Conservation (phyloP, 2,797 vertebrate genomes). For the Onychomys leucogaster region DNA sequence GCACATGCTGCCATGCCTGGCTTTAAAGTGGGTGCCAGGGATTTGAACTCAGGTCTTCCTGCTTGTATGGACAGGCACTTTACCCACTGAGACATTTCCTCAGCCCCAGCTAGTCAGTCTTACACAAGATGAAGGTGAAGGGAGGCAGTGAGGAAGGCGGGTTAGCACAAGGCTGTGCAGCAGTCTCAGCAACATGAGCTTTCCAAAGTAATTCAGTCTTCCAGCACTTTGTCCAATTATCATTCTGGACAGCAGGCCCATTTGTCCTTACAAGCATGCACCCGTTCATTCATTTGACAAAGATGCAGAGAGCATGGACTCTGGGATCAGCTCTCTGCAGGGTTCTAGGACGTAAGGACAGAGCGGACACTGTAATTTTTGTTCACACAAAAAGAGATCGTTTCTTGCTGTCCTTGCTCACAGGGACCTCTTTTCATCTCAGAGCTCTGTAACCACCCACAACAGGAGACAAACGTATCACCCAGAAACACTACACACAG, state of each 20-base stretch:
- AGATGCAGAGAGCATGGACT: neutral
- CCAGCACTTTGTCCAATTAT: neutral
- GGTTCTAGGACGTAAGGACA: neutral
- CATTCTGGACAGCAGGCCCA: neutral
- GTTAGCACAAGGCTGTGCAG: accelerated
- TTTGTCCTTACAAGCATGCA: neutral
- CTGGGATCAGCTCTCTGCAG: neutral
- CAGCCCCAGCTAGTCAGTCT: neutral
- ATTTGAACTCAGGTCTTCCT: neutral
- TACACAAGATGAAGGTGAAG: neutral
- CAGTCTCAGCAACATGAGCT: accelerated
- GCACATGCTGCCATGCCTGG: neutral
- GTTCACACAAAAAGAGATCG: neutral
- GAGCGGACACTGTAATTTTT: neutral
- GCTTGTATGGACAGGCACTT: neutral
- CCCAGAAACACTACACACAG: neutral
- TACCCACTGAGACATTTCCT: too few relatives aligned
- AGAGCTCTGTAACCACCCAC: neutral
- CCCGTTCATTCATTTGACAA: neutral
- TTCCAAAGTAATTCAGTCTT: neutral
- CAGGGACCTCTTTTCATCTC: neutral
- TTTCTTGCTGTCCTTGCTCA: neutral
- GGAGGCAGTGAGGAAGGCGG: neutral
- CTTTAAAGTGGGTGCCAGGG: neutral
- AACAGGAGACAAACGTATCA: neutral